These are phyloP conservation scores for Drosophila mulleri DNA, from an alignment of 2,888 invertebrate genomes.

Conservation along the genomic window DNA sequence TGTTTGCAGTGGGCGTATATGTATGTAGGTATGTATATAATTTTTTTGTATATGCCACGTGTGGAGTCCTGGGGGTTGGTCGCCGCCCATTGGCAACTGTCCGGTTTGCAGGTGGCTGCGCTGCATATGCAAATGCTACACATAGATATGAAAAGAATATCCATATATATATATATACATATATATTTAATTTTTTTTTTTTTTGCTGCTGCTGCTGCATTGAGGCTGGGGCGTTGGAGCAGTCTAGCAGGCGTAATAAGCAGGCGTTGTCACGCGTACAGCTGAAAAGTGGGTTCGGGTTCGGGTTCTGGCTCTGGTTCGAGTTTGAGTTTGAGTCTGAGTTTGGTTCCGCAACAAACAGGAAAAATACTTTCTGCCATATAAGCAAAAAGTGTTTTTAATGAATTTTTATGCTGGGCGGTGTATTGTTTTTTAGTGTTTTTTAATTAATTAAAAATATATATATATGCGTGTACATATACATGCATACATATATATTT, in stretches of 20 bases:
- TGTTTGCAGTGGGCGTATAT: slow-evolving; percentile 74
- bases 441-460: slow-evolving; percentile 77
- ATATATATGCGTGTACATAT: slow-evolving; percentile 44
- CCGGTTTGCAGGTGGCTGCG: slow-evolving; percentile 78
- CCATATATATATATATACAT: not conserved
- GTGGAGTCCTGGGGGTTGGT: slow-evolving; percentile 71
- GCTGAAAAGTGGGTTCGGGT: slow-evolving; percentile 26
- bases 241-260: slow-evolving; percentile 62
- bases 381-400: slow-evolving; percentile 77
- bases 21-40: slow-evolving; percentile 42
- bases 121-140: slow-evolving; percentile 70
- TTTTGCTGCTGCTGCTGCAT: not conserved
- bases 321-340: slow-evolving; percentile 23
- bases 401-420: slow-evolving; percentile 70
- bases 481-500: slow-evolving; percentile 46
- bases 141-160: slow-evolving; percentile 12
- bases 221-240: slow-evolving; percentile 1
- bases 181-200: not conserved
- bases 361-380: slow-evolving; percentile 64
- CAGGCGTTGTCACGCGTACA: slow-evolving; percentile 73
- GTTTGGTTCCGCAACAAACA: slow-evolving; percentile 60
- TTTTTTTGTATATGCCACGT: slow-evolving; percentile 49
- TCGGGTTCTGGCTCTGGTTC: slow-evolving; percentile 5
- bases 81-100: slow-evolving; percentile 79
- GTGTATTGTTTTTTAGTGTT: slow-evolving; percentile 69